Percentiles rank a stretch among this genome's conserved stretches.
These are phyloP conservation scores for Lordiphosa mommai DNA, from an alignment of 1,140 invertebrate species.

Conservation along the genomic window DNA sequence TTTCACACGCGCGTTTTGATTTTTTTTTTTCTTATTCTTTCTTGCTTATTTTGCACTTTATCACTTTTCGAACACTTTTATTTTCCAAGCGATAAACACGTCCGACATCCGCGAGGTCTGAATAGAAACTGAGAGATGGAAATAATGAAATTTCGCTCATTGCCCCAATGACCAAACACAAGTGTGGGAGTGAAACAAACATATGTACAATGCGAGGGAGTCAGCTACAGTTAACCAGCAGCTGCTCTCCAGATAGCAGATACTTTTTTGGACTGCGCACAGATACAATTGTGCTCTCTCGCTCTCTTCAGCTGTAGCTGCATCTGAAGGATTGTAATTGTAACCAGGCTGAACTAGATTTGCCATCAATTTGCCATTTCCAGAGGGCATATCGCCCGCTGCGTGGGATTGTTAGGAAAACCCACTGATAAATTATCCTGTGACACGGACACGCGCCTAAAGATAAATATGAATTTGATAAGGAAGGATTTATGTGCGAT, in stretches of 20 bases:
- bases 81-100: conserved; percentile 33
- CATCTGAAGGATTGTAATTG: conserved; percentile 1
- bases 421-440: conserved; percentile 30
- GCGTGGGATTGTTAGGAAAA: background rate
- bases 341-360: conserved; percentile 22
- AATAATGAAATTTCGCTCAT: background rate
- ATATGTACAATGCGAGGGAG: too few species aligned
- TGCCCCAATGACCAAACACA: background rate
- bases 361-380: background rate
- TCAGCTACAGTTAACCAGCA: too few species aligned
- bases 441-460: conserved; percentile 32
- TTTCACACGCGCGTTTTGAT: conserved; percentile 60
- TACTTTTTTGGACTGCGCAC: conserved; percentile 29
- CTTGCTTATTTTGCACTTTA: conserved; percentile 59
- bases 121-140: conserved; percentile 34
- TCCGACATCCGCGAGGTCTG: conserved; percentile 44
- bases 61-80: conserved; percentile 31
- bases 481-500: background rate
- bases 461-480: conserved; percentile 2
- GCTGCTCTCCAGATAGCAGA: conserved; percentile 20
- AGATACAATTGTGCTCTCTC: too few species aligned
- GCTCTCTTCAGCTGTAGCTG: background rate
- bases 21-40: conserved; percentile 4
- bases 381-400: conserved; percentile 1
- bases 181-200: background rate